Base-by-base conservation (phyloP, 2,113 vertebrate genomes). In the Pollachius pollachius region DNA sequence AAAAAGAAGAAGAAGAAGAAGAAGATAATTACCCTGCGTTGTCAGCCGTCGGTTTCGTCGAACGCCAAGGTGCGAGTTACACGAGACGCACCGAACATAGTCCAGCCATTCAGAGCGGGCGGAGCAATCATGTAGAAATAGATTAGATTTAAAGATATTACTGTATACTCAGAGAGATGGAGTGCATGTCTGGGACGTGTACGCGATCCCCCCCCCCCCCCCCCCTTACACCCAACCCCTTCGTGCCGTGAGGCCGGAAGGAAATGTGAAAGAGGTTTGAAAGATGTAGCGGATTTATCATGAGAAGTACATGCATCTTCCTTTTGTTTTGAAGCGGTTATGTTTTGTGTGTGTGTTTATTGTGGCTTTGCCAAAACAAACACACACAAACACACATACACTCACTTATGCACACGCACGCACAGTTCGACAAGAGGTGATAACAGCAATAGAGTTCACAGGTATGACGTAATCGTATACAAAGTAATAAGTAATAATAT, bases 181-280 rank as follows among this genome's bases (percentile, higher is more conserved):
- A 74, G 78, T 73, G 83, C 83, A 84, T 81, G 82, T 79, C 79
- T 83, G 78, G 73, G 76, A 69, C 70, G 68, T 82, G 79, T 34
- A 34, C 30, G 30, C 30, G 4, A 4, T 7, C 4, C 30, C 30
- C 30, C 30, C 19, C 21, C 67, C 61, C 74, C 25, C 27, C 34
- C n/a, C 59, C 12, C 21, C n/a, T n/a, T n/a, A n/a, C n/a, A n/a
- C 62, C 58, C 3, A 64, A 41, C 11, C 27, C 21, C 66, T 69
- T 25, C 64, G 25, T 72, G 15, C 5, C 7, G 78, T 62, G 72
- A 27, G 27, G 4, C 27, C 27, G 4, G 37, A 41, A 6, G 37
- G 37, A 41, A 6, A 41, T 7, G 37, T 41, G 37, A 6, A 41
- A 41, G 37, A 41, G 37, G 37, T 41, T 41, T 6, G 4, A 18